phyloP scores from a whole-genome alignment of 2,113 vertebrate genomes.

The Piaya cayana region DNA sequence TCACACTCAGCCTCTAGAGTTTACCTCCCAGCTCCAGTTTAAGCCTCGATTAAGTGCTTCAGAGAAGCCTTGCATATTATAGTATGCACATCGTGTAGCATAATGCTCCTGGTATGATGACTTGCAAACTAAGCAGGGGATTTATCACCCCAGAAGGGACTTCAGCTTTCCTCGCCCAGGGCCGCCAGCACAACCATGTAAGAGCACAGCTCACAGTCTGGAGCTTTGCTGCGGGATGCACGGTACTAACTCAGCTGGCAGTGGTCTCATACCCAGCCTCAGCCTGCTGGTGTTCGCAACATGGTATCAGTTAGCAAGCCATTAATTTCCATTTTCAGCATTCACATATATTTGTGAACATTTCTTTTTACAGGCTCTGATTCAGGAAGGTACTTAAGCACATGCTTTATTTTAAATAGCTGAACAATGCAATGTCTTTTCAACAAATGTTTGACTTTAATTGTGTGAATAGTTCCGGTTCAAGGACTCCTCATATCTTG shows the following conservation, averaged over 20 bases:
- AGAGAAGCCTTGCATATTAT: constrained; percentile 31
- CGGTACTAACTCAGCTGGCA: background rate
- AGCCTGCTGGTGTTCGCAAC: background rate
- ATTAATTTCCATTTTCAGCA: constrained; percentile 26
- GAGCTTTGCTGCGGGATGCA: background rate
- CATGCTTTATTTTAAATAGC: constrained; percentile 44
- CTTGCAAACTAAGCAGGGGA: constrained; percentile 45
- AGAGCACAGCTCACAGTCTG: background rate
- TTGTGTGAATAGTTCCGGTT: constrained; percentile 45
- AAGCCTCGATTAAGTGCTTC: constrained; percentile 58
- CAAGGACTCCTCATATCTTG: background rate
- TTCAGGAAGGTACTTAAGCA: constrained; percentile 32
- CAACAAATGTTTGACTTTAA: constrained; percentile 41
- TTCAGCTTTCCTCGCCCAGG: background rate
- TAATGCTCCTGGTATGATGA: background rate
- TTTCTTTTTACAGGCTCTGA: constrained; percentile 49
- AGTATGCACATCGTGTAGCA: constrained; percentile 29
- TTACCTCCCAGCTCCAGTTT: constrained; percentile 70
- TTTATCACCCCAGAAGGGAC: constrained; percentile 2
- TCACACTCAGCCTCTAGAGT: constrained; percentile 48
- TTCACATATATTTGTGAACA: constrained; percentile 2
- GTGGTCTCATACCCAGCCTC: accelerated
- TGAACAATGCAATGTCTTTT: constrained; percentile 47
- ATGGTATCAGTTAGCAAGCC: background rate
- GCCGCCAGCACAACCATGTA: background rate